Percentiles rank a stretch among this genome's conserved stretches.
Evolutionary conservation across 37 sponge, comb jelly and placozoan species (phyloP).

Genomic region (Eunapius fragilis): DNA sequence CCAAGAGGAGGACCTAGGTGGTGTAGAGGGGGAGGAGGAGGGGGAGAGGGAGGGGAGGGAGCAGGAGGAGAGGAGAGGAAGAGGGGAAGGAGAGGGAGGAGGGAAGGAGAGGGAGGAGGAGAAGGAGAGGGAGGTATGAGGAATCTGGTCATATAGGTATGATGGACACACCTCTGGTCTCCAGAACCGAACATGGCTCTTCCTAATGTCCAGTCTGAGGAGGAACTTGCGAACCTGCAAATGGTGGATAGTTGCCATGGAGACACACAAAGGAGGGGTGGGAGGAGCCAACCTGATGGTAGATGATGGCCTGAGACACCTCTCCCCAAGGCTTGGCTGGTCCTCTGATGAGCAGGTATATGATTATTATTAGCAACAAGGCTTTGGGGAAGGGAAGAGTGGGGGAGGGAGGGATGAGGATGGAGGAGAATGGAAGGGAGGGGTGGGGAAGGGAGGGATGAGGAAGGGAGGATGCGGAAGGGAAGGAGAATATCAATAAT

Average conservation of each 20-base stretch:
- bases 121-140: background rate
- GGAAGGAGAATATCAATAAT: background rate
- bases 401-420: background rate
- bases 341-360: constrained; percentile 67
- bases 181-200: constrained; percentile 98
- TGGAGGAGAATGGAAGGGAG: background rate
- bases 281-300: constrained; percentile 83
- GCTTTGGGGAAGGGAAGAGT: background rate
- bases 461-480: background rate
- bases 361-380: no score
- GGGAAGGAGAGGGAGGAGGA: background rate
- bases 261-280: background rate
- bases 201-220: constrained; percentile 91
- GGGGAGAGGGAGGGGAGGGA: background rate
- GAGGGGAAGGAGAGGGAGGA: background rate
- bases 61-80: background rate
- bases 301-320: constrained; percentile 98
- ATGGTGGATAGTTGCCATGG: background rate
- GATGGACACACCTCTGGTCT: constrained; percentile 77
- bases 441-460: background rate
- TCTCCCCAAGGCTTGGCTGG: constrained; percentile 98
- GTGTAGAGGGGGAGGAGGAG: background rate
- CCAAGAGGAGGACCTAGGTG: constrained; percentile 82
- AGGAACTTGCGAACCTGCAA: constrained; percentile 95
- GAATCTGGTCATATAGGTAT: background rate